These are phyloP conservation scores for Acanthococcus lagerstroemiae DNA, from an alignment of 2,888 invertebrate genomes.

Conservation along the genomic window DNA sequence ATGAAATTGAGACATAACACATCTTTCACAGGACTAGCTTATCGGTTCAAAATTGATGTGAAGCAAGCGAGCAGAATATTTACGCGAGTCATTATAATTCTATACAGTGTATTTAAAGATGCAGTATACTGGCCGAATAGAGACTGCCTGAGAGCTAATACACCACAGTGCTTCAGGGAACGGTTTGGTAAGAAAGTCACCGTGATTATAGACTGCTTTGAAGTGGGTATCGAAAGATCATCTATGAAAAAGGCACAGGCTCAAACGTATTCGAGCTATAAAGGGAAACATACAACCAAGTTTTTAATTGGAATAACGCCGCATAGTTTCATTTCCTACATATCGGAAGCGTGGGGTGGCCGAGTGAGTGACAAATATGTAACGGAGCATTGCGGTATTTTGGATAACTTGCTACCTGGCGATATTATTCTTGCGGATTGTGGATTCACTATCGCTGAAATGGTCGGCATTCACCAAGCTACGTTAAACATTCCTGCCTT, in stretches of 20 bases:
- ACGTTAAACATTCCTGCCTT: slow-evolving; percentile 2
- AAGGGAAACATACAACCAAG: slow-evolving; percentile 38
- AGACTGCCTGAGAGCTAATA: neutral
- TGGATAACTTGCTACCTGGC: slow-evolving; percentile 34
- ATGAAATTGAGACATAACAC: slow-evolving; percentile 17
- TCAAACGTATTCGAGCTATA: slow-evolving; percentile 39
- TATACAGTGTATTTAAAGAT: slow-evolving; percentile 10
- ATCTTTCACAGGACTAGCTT: slow-evolving; percentile 2
- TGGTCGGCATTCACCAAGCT: neutral
- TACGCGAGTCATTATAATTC: slow-evolving; percentile 4
- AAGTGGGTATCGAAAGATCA: slow-evolving; percentile 39
- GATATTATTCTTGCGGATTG: slow-evolving; percentile 36
- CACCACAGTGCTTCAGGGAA: slow-evolving; percentile 5
- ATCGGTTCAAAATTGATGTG: slow-evolving; percentile 1
- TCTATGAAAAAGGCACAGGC: slow-evolving; percentile 35
- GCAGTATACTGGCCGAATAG: slow-evolving; percentile 7
- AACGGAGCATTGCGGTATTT: slow-evolving; percentile 35
- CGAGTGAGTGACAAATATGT: slow-evolving; percentile 36
- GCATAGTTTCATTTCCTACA: slow-evolving; percentile 40
- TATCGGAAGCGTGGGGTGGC: slow-evolving; percentile 40
- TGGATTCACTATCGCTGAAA: slow-evolving; percentile 36
- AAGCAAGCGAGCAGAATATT: neutral
- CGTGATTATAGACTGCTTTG: slow-evolving; percentile 38
- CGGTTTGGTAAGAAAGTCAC: slow-evolving; percentile 31
- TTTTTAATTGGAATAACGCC: slow-evolving; percentile 37